Conservation (phyloP, 2,888 invertebrate species). For the Merodon equestris region DNA sequence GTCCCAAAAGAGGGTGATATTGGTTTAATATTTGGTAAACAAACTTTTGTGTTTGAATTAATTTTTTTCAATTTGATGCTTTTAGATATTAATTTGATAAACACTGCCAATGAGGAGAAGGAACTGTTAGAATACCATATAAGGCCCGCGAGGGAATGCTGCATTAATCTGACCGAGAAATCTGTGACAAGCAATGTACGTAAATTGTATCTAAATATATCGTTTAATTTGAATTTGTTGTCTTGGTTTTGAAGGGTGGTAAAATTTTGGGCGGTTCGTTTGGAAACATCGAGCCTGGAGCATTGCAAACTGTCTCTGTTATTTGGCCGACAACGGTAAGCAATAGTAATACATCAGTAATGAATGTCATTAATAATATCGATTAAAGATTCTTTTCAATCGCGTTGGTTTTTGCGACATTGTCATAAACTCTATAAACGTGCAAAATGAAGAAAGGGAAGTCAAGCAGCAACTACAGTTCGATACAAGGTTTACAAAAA, state of each 20-base stretch:
- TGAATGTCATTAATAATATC: slow-evolving; percentile 1
- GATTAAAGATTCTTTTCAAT: slow-evolving; percentile 74
- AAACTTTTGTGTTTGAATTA: not conserved
- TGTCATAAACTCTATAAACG: slow-evolving; percentile 70
- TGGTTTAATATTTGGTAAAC: slow-evolving; percentile 76
- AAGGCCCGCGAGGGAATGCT: slow-evolving; percentile 72
- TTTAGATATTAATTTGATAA: slow-evolving; percentile 73
- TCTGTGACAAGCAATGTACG: slow-evolving; percentile 65
- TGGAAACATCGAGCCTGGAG: slow-evolving; percentile 73
- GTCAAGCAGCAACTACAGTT: slow-evolving; percentile 71
- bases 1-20: slow-evolving; percentile 74
- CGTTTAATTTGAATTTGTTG: not conserved
- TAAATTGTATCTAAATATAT: no score
- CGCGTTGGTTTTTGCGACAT: slow-evolving; percentile 76
- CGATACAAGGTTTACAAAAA: slow-evolving; percentile 73
- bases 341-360: not conserved
- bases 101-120: slow-evolving; percentile 68
- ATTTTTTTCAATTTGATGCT: not conserved
- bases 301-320: slow-evolving; percentile 72
- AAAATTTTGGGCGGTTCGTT: slow-evolving; percentile 75
- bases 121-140: slow-evolving; percentile 71
- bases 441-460: slow-evolving; percentile 67
- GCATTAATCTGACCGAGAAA: slow-evolving; percentile 70
- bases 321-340: slow-evolving; percentile 76
- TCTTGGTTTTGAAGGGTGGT: slow-evolving; percentile 39